Base-by-base conservation (phyloP, 2,888 invertebrate genomes). In the Aporophyla lueneburgensis region DNA sequence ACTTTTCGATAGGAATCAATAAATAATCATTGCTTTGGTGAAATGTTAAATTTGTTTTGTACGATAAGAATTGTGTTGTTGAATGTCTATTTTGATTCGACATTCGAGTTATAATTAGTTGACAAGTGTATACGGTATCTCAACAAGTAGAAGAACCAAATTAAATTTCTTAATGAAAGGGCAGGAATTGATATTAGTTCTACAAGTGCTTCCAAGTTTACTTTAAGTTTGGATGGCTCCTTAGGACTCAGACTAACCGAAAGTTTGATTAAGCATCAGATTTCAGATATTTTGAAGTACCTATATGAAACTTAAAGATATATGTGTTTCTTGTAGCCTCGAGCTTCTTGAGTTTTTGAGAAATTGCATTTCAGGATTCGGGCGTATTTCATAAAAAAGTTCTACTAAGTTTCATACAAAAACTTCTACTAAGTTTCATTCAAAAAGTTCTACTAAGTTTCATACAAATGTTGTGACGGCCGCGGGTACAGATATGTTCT, bases 221-320 rank as follows among this genome's bases (percentile, higher is more conserved):
- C 63, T 77, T 58, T 5, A 58, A 72, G 7, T 79, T 53, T 71
- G 7, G 53, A 72, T 65, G 19, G 33, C 43, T 61, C 63, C 27
- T 71, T 71, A 51, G 51, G 24, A 71, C 62, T 43, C 56, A 21
- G 49, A 59, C 14, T 43, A 58, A 63, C 24, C 16, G 63, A 78
- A 79, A 77, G 77, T 72, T 72, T 72, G 46, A 58, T 58, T 53
- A 65, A 78, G 21, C 16, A 58, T 62, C 78, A 77, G 19, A 62
- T 65, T 33, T 33, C 33, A 33, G 33, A 33, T 53, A 51, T 46
- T 53, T 59, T 12, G 2, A 21, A 33, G 16, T 33, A 67, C 19
- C 53, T 62, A 66, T 9, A 27, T 33, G 19, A 70, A 63, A 56
- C 16, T 71, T 51, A 3, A 33, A 33, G 10, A 72, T 62, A 21